Base-by-base conservation (phyloP, 2,797 vertebrate genomes). In the Liasis olivaceus region DNA sequence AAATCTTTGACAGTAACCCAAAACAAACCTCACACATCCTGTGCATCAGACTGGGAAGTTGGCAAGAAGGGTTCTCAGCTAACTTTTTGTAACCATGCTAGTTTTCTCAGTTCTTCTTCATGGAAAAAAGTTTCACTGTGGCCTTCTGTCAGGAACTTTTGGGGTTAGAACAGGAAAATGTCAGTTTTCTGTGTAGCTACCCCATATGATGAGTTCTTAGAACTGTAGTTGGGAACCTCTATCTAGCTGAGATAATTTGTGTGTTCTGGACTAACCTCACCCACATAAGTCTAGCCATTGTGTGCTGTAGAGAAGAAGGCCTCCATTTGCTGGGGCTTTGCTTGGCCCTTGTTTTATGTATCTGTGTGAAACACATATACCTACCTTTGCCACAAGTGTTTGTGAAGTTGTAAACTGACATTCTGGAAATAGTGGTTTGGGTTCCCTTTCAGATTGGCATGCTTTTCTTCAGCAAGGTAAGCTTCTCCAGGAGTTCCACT, bases 321-420 rank as follows among this genome's bases (percentile, higher is more conserved):
- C 13, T 58, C 26, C 56, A 12, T 15, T 56, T 5, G 51, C 51
- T 28, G 14, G 66, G 28, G 28, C 26, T n/a, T n/a, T 69, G 28
- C 13, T n/a, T 24, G 31, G 3, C 28, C 28, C 9, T 69, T n/a
- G 4, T 9, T 7, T 22, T 13, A 3, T n/a, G 26, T 66, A 66
- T 26, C 63, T 66, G 6, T 66, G 4, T 66, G 63, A 66, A 66
- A 26, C 22, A 28, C 51, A 7, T 14, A 54, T 58, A 15, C 15
- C 85, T n/a, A 9, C 58, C 4, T 58, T 12, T 56, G 56, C 85
- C 85, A 36, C 36, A 36, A 36, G 36, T 36, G 36, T 77, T 96
- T 96, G 95, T 96, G 95, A 95, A 95, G 95, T 95, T 95, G 94
- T 94, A 94, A 94, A 96, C 96, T 96, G 94, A 95, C 95, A 94